Evolutionary conservation across 2,888 invertebrate genomes (phyloP).

Genomic region (Drosophila colorata): DNA sequence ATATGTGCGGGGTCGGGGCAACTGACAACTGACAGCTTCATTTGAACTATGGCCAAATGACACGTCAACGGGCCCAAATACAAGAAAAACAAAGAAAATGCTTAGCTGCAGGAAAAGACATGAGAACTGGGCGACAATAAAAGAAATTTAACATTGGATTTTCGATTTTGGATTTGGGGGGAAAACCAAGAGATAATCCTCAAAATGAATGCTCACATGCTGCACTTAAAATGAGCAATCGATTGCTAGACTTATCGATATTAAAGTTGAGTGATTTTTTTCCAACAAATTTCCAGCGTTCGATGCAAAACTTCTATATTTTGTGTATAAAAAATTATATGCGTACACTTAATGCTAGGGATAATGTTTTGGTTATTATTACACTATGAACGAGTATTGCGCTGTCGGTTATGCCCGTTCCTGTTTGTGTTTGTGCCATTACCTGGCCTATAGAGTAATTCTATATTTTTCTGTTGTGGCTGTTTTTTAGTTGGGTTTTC

Average conservation of each 20-base stretch:
- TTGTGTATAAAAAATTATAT: too few species aligned
- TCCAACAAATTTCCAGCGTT: too few species aligned
- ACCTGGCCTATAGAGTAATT: not conserved
- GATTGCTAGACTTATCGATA: not conserved
- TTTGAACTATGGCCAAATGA: slow-evolving; percentile 50
- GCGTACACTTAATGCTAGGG: too few species aligned
- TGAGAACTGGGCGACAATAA: not conserved
- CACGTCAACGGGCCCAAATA: slow-evolving; percentile 19
- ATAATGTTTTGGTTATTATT: too few species aligned
- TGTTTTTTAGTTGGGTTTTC: slow-evolving; percentile 21
- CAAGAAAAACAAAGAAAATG: not conserved
- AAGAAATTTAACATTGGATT: not conserved
- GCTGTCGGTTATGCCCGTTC: too few species aligned
- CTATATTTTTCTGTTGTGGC: slow-evolving; percentile 18
- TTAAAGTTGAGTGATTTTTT: too few species aligned
- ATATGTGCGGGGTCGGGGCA: not conserved
- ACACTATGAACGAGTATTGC: too few species aligned
- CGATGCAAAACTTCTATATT: too few species aligned
- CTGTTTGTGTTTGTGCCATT: too few species aligned
- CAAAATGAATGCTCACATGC: not conserved
- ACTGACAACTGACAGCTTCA: slow-evolving; percentile 48
- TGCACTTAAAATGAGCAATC: not conserved
- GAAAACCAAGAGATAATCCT: not conserved
- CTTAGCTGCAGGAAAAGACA: not conserved
- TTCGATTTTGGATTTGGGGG: not conserved